A percentile compares a stretch with the other conserved stretches of the same genome.
Evolutionary conservation across 1,140 invertebrate genomes (phyloP).

Genomic region (Maconellicoccus hirsutus): DNA sequence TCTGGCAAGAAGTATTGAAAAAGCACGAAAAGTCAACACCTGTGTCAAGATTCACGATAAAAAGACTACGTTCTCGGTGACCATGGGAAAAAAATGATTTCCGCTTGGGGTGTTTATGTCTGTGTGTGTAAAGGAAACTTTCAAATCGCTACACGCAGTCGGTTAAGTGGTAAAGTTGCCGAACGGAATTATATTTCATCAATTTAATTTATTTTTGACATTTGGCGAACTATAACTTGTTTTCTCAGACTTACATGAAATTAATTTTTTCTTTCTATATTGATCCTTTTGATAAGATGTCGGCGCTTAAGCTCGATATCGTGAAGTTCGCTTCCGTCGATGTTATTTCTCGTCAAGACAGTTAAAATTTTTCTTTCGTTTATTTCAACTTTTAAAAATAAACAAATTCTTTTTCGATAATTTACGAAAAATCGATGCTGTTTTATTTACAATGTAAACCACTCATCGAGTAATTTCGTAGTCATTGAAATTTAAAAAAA

Average conservation of each 20-base stretch:
- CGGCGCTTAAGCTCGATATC: neutral
- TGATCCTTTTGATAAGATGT: neutral
- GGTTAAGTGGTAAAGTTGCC: neutral
- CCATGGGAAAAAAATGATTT: neutral
- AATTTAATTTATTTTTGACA: constrained; percentile 2
- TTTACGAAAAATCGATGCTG: no score
- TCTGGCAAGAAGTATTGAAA: neutral
- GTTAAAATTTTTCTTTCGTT: no score
- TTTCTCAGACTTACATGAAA: neutral
- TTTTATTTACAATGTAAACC: no score
- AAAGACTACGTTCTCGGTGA: neutral
- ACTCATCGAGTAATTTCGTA: no score
- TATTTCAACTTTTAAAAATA: no score
- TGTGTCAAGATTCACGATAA: constrained; percentile 10
- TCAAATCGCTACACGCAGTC: neutral
- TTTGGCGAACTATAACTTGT: neutral
- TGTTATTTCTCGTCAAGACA: no score
- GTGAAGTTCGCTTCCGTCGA: no score
- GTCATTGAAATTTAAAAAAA: no score
- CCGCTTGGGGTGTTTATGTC: neutral
- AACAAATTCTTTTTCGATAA: no score
- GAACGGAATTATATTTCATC: constrained; percentile 1
- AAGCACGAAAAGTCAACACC: constrained; percentile 15
- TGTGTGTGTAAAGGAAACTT: neutral
- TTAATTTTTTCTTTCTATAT: neutral